Base-by-base conservation (phyloP, 2,888 invertebrate species). In the Eilema griseolum region DNA sequence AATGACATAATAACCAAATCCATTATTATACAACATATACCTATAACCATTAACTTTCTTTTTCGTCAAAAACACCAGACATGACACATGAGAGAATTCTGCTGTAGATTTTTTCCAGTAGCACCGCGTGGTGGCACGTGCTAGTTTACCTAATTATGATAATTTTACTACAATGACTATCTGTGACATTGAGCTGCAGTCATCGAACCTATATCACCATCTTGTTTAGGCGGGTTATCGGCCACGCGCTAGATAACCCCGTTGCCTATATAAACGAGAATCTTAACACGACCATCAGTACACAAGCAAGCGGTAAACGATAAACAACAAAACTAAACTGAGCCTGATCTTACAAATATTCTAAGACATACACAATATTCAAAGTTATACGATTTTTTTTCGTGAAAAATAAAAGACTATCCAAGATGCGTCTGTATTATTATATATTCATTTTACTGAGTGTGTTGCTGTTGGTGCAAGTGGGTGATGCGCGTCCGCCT, bases 231-330 rank as follows among this genome's bases (percentile, higher is more conserved):
- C 79, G 88, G 90, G 92, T 92, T 93, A 94, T 93, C 93, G 83
- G 77, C 86, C 94, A 93, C 95, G 93, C 93, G 94, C 92, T 60
- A 84, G 95, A 95, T 95, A 94, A 92, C 93, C 93, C 80, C 77
- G 73, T 76, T 80, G 78, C 83, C 86, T 94, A 94, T 93, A 95
- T 90, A 92, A 64, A 84, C 79, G 85, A 82, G 83, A 80, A 80
- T 85, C 88, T 85, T 72, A 77, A 79, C 77, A 59, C 76, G 75
- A 88, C 85, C 89, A 83, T 83, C 92, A 95, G 93, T 95, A 84
- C 83, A 88, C 87, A 81, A 77, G 79, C 82, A 88, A 87, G 80
- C 88, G 86, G 74, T 85, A 84, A 76, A 83, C 87, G 83, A 90
- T 86, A 87, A 86, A 84, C 80, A 86, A 78, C 73, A 71, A 82